Conservation (phyloP, 1,140 invertebrate genomes). For the Trichogramma pretiosum region DNA sequence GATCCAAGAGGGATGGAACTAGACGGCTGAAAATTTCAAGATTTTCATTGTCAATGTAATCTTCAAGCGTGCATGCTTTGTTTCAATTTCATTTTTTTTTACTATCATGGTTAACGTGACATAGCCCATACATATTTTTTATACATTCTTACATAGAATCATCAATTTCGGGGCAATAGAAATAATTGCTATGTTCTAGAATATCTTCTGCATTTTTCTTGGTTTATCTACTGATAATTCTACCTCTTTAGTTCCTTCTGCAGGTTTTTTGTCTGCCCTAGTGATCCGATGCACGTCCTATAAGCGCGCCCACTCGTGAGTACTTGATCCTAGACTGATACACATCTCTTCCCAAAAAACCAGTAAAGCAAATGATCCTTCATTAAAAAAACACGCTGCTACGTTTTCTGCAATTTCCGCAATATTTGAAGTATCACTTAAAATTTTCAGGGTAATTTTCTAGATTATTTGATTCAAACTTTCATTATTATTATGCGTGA, state of each 20-base stretch:
- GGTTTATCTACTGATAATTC: conserved; percentile 14
- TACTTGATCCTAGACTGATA: conserved; percentile 10
- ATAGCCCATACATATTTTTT: neutral
- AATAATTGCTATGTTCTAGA: neutral
- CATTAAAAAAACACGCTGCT: conserved; percentile 16
- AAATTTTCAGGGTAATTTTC: conserved; percentile 19
- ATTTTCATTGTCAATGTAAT: no score
- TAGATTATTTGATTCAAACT: conserved; percentile 22
- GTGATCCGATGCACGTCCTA: conserved; percentile 13
- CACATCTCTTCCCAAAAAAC: conserved; percentile 11
- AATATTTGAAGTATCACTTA: conserved; percentile 13
- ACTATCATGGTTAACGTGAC: no score
- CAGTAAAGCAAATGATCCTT: conserved; percentile 1
- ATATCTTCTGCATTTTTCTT: conserved; percentile 18
- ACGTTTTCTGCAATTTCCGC: conserved; percentile 13
- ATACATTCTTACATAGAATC: conserved; percentile 16
- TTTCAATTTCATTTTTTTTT: no score
- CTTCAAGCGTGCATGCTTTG: no score
- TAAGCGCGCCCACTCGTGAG: conserved; percentile 15
- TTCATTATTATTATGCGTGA: conserved; percentile 20
- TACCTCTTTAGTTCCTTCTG: conserved; percentile 9
- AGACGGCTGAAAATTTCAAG: no score
- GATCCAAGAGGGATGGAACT: no score
- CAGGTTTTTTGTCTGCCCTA: conserved; percentile 3
- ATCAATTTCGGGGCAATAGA: conserved; percentile 16